Base-by-base conservation (phyloP, 23 tunicate species). In the Oikopleura dioica region DNA sequence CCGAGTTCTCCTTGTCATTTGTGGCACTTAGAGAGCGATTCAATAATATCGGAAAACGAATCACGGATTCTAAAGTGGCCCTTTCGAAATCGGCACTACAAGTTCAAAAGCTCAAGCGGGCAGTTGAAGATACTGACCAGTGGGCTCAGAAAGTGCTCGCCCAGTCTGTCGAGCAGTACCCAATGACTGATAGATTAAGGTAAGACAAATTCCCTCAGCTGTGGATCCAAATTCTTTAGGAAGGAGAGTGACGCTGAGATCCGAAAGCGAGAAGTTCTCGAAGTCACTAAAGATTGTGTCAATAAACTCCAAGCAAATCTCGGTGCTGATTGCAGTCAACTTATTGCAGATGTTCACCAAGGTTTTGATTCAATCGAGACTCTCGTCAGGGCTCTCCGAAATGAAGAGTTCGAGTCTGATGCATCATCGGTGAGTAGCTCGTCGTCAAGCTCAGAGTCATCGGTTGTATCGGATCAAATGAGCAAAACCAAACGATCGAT, bases 231-330 rank as follows among this genome's bases (percentile, higher is more conserved):
- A n/a, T n/a, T n/a, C n/a, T n/a, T n/a, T n/a, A n/a, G n/a, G n/a
- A n/a, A n/a, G n/a, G n/a, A n/a, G n/a, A n/a, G n/a, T n/a, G 72
- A 63, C 26, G 72, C 72, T 28, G 72, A 63, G 33, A 63, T 31
- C 5, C 16, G 72, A 28, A n/a, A n/a, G n/a, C n/a, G n/a, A n/a
- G 72, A 63, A 63, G 72, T 63, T 5, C 72, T 2, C 29, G 72
- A 63, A 4, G 72, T 31, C 72, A 63, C 72, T 31, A 31, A 63
- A 63, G 72, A 63, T 63, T 63, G 72, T 28, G 33, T 63, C 5
- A 23, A 16, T 31, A 63, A 63, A 63, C 16, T 63, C 72, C 33
- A 5, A 63, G 26, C 16, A 2, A 23, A 63, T 12, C 72, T 63
- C 33, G 29, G 32, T 31, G 72, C 72, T 16, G 26, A 63, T 28